Evolutionary conservation across 1,140 invertebrate genomes (phyloP), one percentile per base, ranked within the genome.

Genomic region (Megathymus violae): DNA sequence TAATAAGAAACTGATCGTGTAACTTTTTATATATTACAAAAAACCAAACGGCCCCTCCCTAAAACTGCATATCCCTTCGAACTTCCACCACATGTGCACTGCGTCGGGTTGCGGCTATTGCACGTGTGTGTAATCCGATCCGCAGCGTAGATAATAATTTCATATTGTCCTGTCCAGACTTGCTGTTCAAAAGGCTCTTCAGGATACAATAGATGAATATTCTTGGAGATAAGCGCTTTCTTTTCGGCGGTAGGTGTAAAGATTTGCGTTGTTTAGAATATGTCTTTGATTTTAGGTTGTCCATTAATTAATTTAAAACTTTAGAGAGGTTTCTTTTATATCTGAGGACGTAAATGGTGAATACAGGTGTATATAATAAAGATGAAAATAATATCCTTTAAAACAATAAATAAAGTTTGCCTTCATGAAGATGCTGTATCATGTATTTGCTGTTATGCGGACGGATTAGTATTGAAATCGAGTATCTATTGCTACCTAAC

Each of bases 81-180:
- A 31, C 40, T 43, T 43, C 38, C 4, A 13, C 0, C 25, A 58
- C 52, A 58, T 43, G 47, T 51, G 31, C 31, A 27, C 31, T 34
- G 19, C 44, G 38, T 46, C 58, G 56, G 61, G 64, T 58, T 64
- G 61, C 59, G 60, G 67, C 66, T 60, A 50, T 61, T 74, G 71
- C 71, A 74, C 69, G 71, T 74, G 71, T 69, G 43, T 63, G 71
- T 71, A 74, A 74, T 60, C 36, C 48, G 65, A 74, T 74, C 62
- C 27, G 44, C 59, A 43, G 47, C 63, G 64, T 43, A 74, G 72
- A 74, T 74, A 66, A 70, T 70, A 73, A 74, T 74, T 71, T 70
- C 58, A 68, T 62, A 69, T 67, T 64, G 68, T 74, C 41, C 64
- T 59, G 56, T 38, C 52, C 66, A 62, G 56, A 54, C 19, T n/a